Evolutionary conservation across 2,797 vertebrate species (phyloP), one percentile per base, ranked within the genome.

Genomic region (Denticeps clupeoides): DNA sequence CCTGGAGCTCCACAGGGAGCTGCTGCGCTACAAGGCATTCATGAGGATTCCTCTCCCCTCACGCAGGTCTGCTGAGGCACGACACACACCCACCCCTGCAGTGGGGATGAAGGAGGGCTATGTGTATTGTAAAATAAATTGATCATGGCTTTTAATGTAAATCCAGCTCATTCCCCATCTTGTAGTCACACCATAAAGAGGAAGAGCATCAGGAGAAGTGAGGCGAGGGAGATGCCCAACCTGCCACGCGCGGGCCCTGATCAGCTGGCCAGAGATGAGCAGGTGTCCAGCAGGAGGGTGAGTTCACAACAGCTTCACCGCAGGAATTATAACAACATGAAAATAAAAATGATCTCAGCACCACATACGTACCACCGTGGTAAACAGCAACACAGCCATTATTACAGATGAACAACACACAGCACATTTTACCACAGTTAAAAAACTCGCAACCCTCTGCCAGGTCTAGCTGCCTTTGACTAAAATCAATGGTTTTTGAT

Each of bases 1-100:
- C 64, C 69, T 96, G 70, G 94, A 98, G 32, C 81, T 98, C 18
- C 94, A 98, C 71, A 81, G 89, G 75, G 94, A 98, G 63, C 82
- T 98, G 53, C 78, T 90, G 51, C 86, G 87, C n/a, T 97, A 96
- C 70, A 98, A 97, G 82, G 87, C 92, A 58, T 84, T 98, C 1
- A 85, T 96, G 60, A 89, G 87, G 67, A 93, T 98, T 47, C 93
- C 92, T 0, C 83, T 98, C 70, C 93, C 93, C 7, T 89, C 87
- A 9, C 83, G 88, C 65, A 90, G 87, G 90, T 93, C 23, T 48
- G 45, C 18, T 19, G 35, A 21, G 35, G 3, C 7, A 4, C 3
- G 10, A 10, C 9, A 8, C 26, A 26, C n/a, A n/a, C n/a, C n/a
- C n/a, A n/a, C n/a, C n/a, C n/a, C n/a, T n/a, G n/a, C n/a, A n/a